A percentile compares a stretch with the other conserved stretches of the same genome.
phyloP scores from a whole-genome alignment of 2,113 vertebrate genomes.

The Ploceus nigricollis region DNA sequence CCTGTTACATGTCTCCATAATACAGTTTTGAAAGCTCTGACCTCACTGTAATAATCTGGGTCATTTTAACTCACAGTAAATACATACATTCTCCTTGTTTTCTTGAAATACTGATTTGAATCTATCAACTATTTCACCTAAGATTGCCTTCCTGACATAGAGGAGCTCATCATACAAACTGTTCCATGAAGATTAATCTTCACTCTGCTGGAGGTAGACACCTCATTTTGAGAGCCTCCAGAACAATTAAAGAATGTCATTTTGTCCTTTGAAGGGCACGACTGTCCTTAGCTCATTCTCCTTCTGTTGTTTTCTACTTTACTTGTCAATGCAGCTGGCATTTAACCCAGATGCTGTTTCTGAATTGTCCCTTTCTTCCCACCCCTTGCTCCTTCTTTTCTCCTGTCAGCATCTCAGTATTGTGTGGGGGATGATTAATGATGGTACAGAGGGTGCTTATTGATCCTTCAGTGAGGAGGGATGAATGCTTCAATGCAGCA shows the following conservation, averaged over 20 bases:
- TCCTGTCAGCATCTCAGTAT: background rate
- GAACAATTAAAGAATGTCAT: constrained; percentile 19
- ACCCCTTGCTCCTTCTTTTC: background rate
- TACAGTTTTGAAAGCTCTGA: constrained; percentile 10
- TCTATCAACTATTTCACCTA: constrained; percentile 18
- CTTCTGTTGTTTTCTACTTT: constrained; percentile 6
- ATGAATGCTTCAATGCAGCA: background rate
- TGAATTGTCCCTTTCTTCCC: background rate
- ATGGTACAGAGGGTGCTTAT: background rate
- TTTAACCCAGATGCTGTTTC: background rate
- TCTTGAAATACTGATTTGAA: constrained; percentile 16
- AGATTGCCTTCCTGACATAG: background rate
- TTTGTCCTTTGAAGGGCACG: background rate
- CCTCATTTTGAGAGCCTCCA: constrained; percentile 44
- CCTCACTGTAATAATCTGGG: background rate
- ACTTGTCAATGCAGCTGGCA: background rate
- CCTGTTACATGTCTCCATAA: background rate
- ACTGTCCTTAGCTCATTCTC: background rate
- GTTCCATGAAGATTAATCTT: constrained; percentile 44
- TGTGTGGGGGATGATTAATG: constrained; percentile 1
- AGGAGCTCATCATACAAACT: background rate
- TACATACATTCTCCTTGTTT: constrained; percentile 8
- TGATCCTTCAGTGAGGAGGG: background rate
- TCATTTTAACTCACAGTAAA: constrained; percentile 9
- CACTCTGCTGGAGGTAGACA: background rate